Conservation (phyloP, 2,888 invertebrate species). For the Amphimallon solstitiale region DNA sequence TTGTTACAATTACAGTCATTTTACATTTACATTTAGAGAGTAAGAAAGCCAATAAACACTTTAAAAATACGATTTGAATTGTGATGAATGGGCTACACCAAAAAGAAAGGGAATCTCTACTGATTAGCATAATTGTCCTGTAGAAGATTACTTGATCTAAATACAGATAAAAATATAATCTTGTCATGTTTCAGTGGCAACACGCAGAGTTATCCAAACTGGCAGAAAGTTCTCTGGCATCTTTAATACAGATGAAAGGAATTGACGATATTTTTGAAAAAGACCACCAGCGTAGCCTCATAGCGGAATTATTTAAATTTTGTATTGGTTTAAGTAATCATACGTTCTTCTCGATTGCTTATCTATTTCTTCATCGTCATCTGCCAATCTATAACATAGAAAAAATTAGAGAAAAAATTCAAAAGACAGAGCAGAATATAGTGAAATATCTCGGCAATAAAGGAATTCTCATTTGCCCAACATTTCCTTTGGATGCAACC, state of each 20-base stretch:
- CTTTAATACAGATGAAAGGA: neutral
- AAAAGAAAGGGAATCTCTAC: no score
- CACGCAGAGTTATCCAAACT: neutral
- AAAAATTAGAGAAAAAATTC: conserved; percentile 17
- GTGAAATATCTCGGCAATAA: conserved; percentile 81
- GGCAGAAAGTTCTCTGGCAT: neutral
- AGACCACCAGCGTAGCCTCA: neutral
- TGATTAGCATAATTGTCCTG: no score
- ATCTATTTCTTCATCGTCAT: conserved; percentile 63
- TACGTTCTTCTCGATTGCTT: conserved; percentile 20
- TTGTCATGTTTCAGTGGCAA: neutral
- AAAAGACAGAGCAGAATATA: conserved; percentile 54
- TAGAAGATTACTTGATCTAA: no score
- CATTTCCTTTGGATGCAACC: conserved; percentile 89
- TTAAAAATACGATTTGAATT: no score
- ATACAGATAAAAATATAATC: no score
- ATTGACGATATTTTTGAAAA: conserved; percentile 14
- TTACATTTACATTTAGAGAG: no score
- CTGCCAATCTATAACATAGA: neutral
- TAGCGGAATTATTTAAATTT: conserved; percentile 12
- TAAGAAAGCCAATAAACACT: no score
- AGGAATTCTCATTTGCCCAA: conserved; percentile 89
- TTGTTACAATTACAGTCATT: no score
- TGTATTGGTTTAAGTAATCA: conserved; percentile 9
- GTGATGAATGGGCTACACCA: no score